These are phyloP conservation scores for Oligia strigilis DNA, from an alignment of 2,888 invertebrate genomes.

Conservation along the genomic window DNA sequence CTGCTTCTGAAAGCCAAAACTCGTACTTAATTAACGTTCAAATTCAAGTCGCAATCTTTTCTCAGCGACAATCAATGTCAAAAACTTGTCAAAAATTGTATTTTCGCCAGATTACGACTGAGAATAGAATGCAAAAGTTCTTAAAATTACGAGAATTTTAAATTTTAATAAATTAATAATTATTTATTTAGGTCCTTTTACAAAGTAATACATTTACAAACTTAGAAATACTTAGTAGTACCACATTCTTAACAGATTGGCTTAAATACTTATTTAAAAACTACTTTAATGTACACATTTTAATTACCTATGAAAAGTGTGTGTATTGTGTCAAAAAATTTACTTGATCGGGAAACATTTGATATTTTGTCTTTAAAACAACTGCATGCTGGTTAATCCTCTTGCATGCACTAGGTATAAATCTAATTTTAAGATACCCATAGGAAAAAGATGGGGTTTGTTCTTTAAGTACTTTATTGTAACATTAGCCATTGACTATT, in stretches of 20 bases:
- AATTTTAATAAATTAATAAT: too few species aligned
- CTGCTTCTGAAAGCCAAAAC: neutral
- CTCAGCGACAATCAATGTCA: neutral
- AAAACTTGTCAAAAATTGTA: neutral
- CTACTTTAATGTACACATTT: too few species aligned
- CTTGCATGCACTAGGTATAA: neutral
- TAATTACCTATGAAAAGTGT: too few species aligned
- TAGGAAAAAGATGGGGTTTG: neutral
- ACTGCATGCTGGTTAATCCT: too few species aligned
- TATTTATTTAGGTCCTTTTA: too few species aligned
- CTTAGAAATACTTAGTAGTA: too few species aligned
- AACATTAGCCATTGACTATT: neutral
- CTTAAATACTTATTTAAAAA: too few species aligned
- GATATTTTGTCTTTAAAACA: neutral
- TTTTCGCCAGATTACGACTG: neutral
- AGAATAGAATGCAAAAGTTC: neutral
- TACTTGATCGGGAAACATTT: neutral
- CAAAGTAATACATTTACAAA: too few species aligned
- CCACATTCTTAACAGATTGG: too few species aligned
- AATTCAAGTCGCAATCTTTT: neutral
- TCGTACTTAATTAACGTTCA: neutral
- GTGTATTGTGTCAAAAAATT: neutral
- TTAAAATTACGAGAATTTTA: neutral
- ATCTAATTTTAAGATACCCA: neutral
- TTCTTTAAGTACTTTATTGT: neutral